Base-by-base conservation (phyloP, 2,797 vertebrate species). In the Thalassophryne amazonica region DNA sequence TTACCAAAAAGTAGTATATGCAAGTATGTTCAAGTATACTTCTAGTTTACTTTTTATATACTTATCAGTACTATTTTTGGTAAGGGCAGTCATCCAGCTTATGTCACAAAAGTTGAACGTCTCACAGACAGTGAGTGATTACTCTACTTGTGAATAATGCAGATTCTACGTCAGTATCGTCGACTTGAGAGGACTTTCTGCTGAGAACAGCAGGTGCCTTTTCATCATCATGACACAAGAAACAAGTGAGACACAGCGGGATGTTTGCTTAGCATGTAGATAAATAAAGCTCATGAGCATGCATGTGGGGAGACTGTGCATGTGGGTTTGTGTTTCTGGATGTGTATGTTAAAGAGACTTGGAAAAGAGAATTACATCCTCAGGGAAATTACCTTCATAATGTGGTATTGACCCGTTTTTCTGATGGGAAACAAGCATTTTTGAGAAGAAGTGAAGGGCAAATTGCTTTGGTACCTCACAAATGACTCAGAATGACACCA, bases 171-270 rank as follows among this genome's bases (percentile, higher is more conserved):
- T 75, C 78, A 69, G 81, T 61, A 60, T 70, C 61, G 54, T 55
- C 24, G 69, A 59, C 58, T 13, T 50, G 60, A 71, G 76, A 67
- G 47, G 46, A 47, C 34, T 73, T 85, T 86, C 71, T 83, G 85
- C 83, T 86, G 81, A 83, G 83, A 81, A 73, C 86, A 85, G 86
- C 76, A 75, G 83, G 84, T 73, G 73, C 57, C 63, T 88, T n/a
- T 89, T 82, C 77, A 83, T 87, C 76, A 76, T 54, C 28, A 27
- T 71, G 76, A 75, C 73, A 73, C 74, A 37, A 69, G 75, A 66
- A 86, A 78, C 74, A 81, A 58, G 75, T 27, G 67, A 59, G 54
- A 63, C 73, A 19, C 85, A 78, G 82, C 29, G 1, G 78, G 79
- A 52, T 55, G 71, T 66, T 60, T 70, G 55, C 56, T 75, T 73